Evolutionary conservation across 2,113 vertebrate species (phyloP).

Genomic region (Pimephales promelas): DNA sequence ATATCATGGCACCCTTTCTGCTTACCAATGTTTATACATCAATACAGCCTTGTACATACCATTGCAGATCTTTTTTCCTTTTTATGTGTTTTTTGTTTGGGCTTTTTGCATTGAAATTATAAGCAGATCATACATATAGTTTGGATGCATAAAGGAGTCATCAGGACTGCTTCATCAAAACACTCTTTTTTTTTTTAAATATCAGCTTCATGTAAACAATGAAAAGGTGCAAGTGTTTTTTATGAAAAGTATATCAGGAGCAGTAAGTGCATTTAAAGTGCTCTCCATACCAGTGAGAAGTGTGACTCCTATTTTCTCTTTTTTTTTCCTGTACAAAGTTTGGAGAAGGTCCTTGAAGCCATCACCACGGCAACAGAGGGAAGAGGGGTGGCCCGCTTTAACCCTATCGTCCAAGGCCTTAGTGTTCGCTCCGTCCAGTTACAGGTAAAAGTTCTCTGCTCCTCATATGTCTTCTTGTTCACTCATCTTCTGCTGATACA

Average conservation of each 20-base stretch:
- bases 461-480: background rate
- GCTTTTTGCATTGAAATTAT: constrained; percentile 1
- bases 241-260: constrained; percentile 21
- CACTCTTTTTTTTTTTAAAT: background rate
- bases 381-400: constrained; percentile 83
- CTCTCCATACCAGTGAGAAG: background rate
- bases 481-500: constrained; percentile 3
- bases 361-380: constrained; percentile 89
- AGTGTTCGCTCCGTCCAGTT: constrained; percentile 87
- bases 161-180: background rate
- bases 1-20: background rate
- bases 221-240: constrained; percentile 1
- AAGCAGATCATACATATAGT: constrained; percentile 3
- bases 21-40: background rate
- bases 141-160: constrained; percentile 22
- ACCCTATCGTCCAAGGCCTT: constrained; percentile 90
- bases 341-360: constrained; percentile 97
- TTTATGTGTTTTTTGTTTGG: background rate
- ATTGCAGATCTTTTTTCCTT: background rate
- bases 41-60: background rate
- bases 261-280: background rate
- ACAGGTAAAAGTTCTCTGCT: constrained; percentile 80
- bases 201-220: constrained; percentile 30
- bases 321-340: constrained; percentile 71
- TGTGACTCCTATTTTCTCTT: background rate